phyloP scores from a whole-genome alignment of 2,888 invertebrate genomes.

The Sphaerophoria taeniata region DNA sequence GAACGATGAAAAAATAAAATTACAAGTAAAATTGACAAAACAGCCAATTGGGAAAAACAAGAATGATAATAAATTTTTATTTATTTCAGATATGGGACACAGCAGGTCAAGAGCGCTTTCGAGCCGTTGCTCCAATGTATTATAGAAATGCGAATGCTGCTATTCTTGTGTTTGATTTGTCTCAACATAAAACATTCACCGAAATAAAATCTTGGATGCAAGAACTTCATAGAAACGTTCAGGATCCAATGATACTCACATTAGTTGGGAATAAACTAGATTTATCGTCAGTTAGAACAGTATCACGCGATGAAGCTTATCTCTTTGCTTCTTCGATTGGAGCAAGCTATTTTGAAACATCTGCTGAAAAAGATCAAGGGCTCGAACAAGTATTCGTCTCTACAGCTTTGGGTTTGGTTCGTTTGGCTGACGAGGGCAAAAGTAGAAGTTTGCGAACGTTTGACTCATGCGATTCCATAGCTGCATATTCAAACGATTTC shows the following conservation, averaged over 20 bases:
- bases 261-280: slow-evolving; percentile 95
- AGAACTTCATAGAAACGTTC: slow-evolving; percentile 90
- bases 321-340: slow-evolving; percentile 91
- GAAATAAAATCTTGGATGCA: slow-evolving; percentile 94
- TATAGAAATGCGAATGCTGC: slow-evolving; percentile 96
- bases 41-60: too few relatives aligned
- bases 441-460: slow-evolving; percentile 85
- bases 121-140: slow-evolving; percentile 97
- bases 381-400: slow-evolving; percentile 89
- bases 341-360: slow-evolving; percentile 93
- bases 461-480: slow-evolving; percentile 84
- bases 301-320: slow-evolving; percentile 87
- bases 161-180: slow-evolving; percentile 93
- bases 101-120: slow-evolving; percentile 85
- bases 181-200: slow-evolving; percentile 88
- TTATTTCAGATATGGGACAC: slow-evolving; percentile 82
- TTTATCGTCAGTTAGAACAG: slow-evolving; percentile 86
- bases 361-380: slow-evolving; percentile 90
- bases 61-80: not conserved
- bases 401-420: slow-evolving; percentile 86
- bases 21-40: slow-evolving; percentile 86
- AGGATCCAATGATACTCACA: slow-evolving; percentile 90
- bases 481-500: slow-evolving; percentile 79
- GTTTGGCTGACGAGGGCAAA: slow-evolving; percentile 84
- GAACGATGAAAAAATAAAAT: slow-evolving; percentile 88